Base-by-base conservation (phyloP, 1,140 invertebrate species). In the Cataglyphis hispanica region DNA sequence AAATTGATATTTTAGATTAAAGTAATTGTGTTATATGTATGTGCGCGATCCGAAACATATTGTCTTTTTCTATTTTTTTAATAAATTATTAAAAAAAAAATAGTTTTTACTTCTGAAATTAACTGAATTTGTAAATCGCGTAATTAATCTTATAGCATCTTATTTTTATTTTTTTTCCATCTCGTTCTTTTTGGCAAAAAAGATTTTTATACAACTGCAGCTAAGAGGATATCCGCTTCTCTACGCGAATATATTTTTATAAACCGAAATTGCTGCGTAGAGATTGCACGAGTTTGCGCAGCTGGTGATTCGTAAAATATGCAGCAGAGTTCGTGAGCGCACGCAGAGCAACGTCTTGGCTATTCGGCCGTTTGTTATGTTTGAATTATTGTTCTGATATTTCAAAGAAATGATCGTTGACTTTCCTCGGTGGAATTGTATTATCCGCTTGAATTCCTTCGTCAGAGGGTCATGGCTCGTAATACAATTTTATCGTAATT, bases 191-290 rank as follows among this genome's bases (percentile, higher is more conserved):
- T 1, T 58, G 13, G 1, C 3, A 31, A 34, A 34, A 72, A 74
- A n/a, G n/a, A 72, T 60, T 83, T 83, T 46, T 13, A 61, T 61
- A 56, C 46, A 74, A 74, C 60, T 43, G 53, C 25, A 34, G 25
- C 22, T 27, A 74, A 58, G 25, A 25, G 53, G 53, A 74, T 53
- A 78, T 84, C 22, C 43, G 7, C 31, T 75, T n/a, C 43, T 53
- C 2, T 34, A 31, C 13, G 58, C 13, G 61, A 76, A 74, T 77
- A 22, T 76, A 84, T 77, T 84, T 84, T 78, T 34, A 60, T 76
- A 84, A 84, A 84, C 43, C 58, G 86, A 90, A 86, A 87, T 87
- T 64, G 27, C 76, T 69, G 64, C 85, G 86, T 81, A 87, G 66
- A 74, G 25, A 56, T 43, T 61, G 37, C 53, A 34, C 19, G 67